Evolutionary conservation across 2,113 vertebrate genomes (phyloP), one percentile per base, ranked within the genome.

Genomic region (Calyptomena viridis): DNA sequence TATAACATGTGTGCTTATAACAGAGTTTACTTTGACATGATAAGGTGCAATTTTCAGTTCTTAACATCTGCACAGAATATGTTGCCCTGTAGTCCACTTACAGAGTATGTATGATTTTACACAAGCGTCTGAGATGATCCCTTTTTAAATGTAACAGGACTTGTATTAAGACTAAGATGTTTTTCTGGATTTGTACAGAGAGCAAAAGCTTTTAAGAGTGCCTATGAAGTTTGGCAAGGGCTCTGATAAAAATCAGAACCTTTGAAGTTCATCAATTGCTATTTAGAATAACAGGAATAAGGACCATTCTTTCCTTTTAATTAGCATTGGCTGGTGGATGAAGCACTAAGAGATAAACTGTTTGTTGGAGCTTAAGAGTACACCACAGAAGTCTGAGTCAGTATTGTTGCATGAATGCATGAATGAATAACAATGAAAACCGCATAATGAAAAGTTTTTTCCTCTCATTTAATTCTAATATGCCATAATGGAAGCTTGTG

Each of bases 351-450:
- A 97, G 97, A 97, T 96, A 97, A 97, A 97, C 78, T 92, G 89
- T 97, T 97, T 93, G 80, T 96, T 88, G 78, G 85, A 96, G 94
- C 85, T 97, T 97, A 96, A 96, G 93, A 93, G 90, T 96, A 95
- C 18, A 73, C 76, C 76, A 81, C 62, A 82, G 63, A 95, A 96
- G 92, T 75, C 90, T 86, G 86, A 96, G 90, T 95, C 81, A 78
- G 93, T 96, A 89, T 94, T 97, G 97, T 97, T 95, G 95, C 94
- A 84, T 91, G 94, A 97, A 97, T 87, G 95, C 97, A 92, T 87
- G 96, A 97, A 90, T 96, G 97, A 97, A 96, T 97, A 97, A 96
- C 89, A 97, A 97, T 97, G 96, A 97, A 96, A 98, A 90, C 42
- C 2, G 14, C 78, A 96, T 90, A 97, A 98, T 97, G 96, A 97